These are phyloP conservation scores for Ochotona princeps DNA, from an alignment of 2,113 vertebrate species.

Conservation along the genomic window DNA sequence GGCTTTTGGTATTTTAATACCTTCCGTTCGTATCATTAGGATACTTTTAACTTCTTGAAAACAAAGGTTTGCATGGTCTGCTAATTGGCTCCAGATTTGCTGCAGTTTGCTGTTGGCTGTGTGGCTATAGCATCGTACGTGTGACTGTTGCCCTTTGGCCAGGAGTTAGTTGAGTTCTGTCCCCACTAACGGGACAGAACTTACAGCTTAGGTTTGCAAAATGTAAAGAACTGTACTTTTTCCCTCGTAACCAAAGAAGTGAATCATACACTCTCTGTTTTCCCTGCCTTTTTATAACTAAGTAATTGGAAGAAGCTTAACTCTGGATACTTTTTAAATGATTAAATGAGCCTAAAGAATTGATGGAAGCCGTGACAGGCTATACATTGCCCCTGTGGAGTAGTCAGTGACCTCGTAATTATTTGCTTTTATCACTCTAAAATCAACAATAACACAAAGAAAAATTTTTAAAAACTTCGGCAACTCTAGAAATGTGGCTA, in stretches of 20 bases:
- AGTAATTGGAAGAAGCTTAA: conserved; percentile 63
- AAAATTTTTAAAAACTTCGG: too few species aligned
- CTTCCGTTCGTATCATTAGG: not conserved
- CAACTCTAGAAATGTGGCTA: not conserved
- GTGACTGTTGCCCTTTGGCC: conserved; percentile 84
- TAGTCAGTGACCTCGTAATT: not conserved
- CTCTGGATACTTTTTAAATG: conserved; percentile 67
- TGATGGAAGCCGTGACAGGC: conserved; percentile 25
- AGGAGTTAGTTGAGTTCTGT: conserved; percentile 80
- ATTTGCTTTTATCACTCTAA: not conserved
- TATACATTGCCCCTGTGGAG: conserved; percentile 5
- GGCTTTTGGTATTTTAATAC: not conserved
- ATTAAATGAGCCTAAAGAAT: conserved; percentile 47
- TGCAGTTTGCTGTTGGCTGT: conserved; percentile 74
- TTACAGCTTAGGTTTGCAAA: conserved; percentile 91
- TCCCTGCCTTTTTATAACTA: conserved; percentile 79
- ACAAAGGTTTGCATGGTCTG: conserved; percentile 2
- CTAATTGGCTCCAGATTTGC: conserved; percentile 77
- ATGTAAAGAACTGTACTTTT: conserved; percentile 93
- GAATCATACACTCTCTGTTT: conserved; percentile 91
- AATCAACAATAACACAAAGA: not conserved
- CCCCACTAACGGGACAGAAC: conserved; percentile 85
- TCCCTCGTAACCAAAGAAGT: conserved; percentile 92
- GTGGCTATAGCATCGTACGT: conserved; percentile 76
- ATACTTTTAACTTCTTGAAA: conserved; percentile 47